A percentile compares a stretch with the other conserved stretches of the same genome.
These are phyloP conservation scores for Drosophila sechellia DNA, from an alignment of 1,140 invertebrate species.

Conservation along the genomic window DNA sequence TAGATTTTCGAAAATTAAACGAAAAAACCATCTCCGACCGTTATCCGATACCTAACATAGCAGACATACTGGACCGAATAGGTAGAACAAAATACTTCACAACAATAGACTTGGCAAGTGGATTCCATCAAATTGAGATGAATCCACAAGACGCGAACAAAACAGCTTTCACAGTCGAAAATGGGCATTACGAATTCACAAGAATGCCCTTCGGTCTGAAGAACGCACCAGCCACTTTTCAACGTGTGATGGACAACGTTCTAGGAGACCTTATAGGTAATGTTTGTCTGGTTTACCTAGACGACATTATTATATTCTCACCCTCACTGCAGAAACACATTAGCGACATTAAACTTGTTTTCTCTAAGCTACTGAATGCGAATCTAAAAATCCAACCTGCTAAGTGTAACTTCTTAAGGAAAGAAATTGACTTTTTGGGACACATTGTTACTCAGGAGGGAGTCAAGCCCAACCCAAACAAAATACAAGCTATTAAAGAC, in stretches of 20 bases:
- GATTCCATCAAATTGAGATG: constrained; percentile 34
- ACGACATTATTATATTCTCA: constrained; percentile 27
- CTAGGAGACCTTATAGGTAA: constrained; percentile 13
- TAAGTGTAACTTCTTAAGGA: constrained; percentile 12
- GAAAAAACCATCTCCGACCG: background rate
- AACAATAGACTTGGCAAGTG: constrained; percentile 22
- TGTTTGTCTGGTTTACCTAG: constrained; percentile 11
- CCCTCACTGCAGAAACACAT: constrained; percentile 9
- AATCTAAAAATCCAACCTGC: constrained; percentile 24
- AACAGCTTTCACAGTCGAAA: constrained; percentile 15
- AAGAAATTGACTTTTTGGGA: constrained; percentile 12
- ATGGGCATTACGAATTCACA: constrained; percentile 9
- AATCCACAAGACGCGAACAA: constrained; percentile 10
- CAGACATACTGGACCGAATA: constrained; percentile 26
- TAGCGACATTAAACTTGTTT: constrained; percentile 13
- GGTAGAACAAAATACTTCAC: constrained; percentile 23
- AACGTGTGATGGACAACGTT: constrained; percentile 33
- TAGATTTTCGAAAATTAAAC: no score
- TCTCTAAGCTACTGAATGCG: constrained; percentile 19
- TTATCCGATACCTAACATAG: constrained; percentile 14
- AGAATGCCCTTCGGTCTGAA: background rate
- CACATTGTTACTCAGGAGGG: constrained; percentile 14
- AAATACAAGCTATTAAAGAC: constrained; percentile 11
- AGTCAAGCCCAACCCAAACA: constrained; percentile 11
- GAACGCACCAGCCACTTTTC: constrained; percentile 13